These are phyloP conservation scores for Notothenia rossii DNA, from an alignment of 2,113 vertebrate genomes.

Conservation along the genomic window DNA sequence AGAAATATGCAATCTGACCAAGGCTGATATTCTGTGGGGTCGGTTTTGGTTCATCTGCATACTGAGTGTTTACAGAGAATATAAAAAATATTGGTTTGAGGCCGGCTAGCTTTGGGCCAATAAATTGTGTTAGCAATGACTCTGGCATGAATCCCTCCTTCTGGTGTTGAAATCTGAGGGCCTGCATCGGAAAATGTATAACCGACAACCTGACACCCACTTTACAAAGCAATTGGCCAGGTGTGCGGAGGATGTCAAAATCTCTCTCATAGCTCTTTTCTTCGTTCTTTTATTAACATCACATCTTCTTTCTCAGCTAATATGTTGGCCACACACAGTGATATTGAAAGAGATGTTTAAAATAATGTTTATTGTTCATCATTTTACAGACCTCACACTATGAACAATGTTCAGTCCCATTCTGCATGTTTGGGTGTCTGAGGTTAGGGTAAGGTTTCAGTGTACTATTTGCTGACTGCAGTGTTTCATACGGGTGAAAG, in stretches of 20 bases:
- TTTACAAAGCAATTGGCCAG: neutral
- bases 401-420: neutral
- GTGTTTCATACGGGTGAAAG: neutral
- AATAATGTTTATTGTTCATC: neutral
- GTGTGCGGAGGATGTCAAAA: neutral
- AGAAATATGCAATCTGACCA: neutral
- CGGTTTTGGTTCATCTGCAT: neutral
- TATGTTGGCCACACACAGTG: neutral
- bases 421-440: neutral
- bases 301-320: neutral
- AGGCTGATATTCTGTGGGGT: neutral
- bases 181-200: no score
- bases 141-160: neutral
- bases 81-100: neutral
- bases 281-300: neutral
- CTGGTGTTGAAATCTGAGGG: neutral
- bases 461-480: neutral
- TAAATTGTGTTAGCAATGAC: neutral
- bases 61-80: neutral
- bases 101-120: neutral
- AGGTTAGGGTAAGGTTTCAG: constrained; percentile 8
- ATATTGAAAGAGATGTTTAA: neutral
- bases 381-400: neutral
- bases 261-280: neutral
- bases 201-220: neutral